Percentiles rank a stretch among this genome's conserved stretches.
Evolutionary conservation across 2,113 vertebrate species (phyloP).

Genomic region (Labeo catla): DNA sequence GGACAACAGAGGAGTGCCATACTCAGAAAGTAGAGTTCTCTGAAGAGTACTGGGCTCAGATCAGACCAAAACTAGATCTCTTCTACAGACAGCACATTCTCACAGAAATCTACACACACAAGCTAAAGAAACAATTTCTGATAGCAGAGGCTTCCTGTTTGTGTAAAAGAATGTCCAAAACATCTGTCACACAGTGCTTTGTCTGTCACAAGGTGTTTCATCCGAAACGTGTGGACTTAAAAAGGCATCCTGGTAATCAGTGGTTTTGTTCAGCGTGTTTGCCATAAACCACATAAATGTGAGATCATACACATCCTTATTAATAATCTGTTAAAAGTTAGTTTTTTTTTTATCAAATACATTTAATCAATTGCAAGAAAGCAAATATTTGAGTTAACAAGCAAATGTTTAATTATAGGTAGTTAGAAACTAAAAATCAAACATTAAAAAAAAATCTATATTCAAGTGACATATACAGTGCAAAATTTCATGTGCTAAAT

Average conservation of each 20-base stretch:
- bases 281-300: background rate
- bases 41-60: background rate
- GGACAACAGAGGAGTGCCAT: background rate
- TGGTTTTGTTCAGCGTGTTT: background rate
- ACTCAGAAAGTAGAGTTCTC: background rate
- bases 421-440: background rate
- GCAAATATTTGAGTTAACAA: background rate
- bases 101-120: background rate
- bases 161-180: background rate
- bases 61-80: background rate
- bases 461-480: background rate
- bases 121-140: background rate
- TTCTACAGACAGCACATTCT: background rate
- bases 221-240: too few species aligned
- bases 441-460: background rate
- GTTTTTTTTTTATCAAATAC: background rate
- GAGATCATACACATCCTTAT: background rate
- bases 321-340: background rate
- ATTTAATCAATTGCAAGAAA: background rate
- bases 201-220: too few species aligned
- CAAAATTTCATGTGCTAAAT: too few species aligned
- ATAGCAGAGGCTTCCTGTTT: background rate
- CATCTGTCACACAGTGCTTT: too few species aligned
- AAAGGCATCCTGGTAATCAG: background rate
- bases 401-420: background rate